Conservation (phyloP, 2,113 vertebrate species). For the Astur gentilis region DNA sequence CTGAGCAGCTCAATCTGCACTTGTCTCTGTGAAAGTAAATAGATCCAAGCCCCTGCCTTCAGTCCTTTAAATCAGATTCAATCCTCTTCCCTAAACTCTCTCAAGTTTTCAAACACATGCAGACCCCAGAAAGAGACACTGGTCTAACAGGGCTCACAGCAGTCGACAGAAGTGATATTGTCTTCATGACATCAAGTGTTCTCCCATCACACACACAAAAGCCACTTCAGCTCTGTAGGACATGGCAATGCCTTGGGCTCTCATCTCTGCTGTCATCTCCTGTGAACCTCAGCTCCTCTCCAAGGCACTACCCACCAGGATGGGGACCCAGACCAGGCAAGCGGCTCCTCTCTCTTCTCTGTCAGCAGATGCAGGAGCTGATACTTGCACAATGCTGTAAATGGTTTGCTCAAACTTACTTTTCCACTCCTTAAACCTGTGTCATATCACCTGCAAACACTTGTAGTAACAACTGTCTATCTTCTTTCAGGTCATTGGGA, state of each 20-base stretch:
- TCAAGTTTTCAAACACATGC: rapidly evolving
- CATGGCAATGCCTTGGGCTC: rapidly evolving
- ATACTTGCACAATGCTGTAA: neutral
- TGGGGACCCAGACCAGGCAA: neutral
- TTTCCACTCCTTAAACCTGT: too few species aligned
- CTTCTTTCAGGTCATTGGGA: neutral
- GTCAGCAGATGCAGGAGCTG: neutral
- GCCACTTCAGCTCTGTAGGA: rapidly evolving
- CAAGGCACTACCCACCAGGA: rapidly evolving
- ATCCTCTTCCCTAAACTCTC: neutral
- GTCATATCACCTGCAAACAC: neutral
- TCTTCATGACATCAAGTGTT: rapidly evolving
- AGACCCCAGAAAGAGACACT: neutral
- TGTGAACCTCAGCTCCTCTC: rapidly evolving
- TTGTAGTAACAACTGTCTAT: rapidly evolving
- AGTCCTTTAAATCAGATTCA: neutral
- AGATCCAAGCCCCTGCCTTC: neutral
- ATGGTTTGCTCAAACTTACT: rapidly evolving
- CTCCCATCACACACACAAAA: neutral
- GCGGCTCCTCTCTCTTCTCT: neutral
- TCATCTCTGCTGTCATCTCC: neutral
- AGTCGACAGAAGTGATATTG: rapidly evolving
- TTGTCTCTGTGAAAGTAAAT: rapidly evolving
- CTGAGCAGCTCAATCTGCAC: neutral
- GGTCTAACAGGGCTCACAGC: neutral